phyloP scores from a whole-genome alignment of 2,797 vertebrate species.

The Argentina silus region DNA sequence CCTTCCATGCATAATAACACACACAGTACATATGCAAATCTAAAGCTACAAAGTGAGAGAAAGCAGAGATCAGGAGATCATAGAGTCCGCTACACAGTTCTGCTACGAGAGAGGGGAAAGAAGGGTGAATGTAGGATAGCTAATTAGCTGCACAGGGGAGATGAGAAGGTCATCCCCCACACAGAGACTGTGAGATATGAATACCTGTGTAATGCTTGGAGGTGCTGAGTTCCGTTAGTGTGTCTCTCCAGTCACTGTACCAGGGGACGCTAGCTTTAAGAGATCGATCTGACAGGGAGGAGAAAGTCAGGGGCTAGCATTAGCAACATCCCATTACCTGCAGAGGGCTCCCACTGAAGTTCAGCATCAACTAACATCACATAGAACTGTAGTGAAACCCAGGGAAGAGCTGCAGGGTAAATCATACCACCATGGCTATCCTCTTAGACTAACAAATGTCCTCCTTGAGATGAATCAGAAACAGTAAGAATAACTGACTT shows the following conservation, averaged over 20 bases:
- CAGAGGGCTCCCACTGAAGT: not conserved
- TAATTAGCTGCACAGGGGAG: not conserved
- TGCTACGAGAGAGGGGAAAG: conserved; percentile 26
- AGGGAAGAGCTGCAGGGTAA: not conserved
- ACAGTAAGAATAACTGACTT: conserved; percentile 4
- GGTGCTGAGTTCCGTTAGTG: conserved; percentile 87
- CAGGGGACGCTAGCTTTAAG: conserved; percentile 92
- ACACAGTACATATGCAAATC: conserved; percentile 11
- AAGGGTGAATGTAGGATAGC: conserved; percentile 8
- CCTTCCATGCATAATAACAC: not conserved
- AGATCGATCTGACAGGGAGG: conserved; percentile 86
- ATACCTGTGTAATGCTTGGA: conserved; percentile 89
- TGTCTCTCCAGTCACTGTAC: conserved; percentile 92
- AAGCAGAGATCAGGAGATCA: conserved; percentile 20
- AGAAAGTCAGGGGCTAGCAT: conserved; percentile 46
- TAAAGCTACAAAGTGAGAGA: conserved; percentile 12
- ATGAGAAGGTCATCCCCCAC: conserved; percentile 16
- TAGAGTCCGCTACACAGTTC: conserved; percentile 27
- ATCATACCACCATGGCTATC: conserved; percentile 33
- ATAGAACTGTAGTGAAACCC: not conserved
- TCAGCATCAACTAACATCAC: not conserved
- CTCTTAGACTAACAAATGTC: conserved; percentile 3
- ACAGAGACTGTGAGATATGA: conserved; percentile 52
- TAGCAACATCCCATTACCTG: conserved; percentile 34
- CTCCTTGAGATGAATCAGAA: not conserved